Evolutionary conservation across 23 tunicate species (phyloP), one percentile per base, ranked within the genome.

Genomic region (Ciona savignyi): DNA sequence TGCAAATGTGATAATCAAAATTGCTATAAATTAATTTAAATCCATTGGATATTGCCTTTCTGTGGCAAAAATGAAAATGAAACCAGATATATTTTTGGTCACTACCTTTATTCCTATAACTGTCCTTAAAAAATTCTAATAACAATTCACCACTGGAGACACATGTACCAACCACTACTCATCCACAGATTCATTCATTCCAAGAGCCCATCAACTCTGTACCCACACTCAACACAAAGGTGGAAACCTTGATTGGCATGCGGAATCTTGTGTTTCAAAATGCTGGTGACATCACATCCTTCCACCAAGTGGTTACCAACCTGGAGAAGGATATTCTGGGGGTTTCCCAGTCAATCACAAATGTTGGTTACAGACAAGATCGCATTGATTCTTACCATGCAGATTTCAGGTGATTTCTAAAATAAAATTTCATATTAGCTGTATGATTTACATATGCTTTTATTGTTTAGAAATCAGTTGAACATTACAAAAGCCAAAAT

Each of bases 211-310:
- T 82, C 34, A 74, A 74, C 67, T 30, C 62, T 2, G 33, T 82
- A 1, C 64, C 87, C 0, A 49, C 29, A 21, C 80, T 82, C 23
- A 63, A 74, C 70, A 61, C 35, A 49, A 68, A 68, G 67, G 78
- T 82, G 51, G 80, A 68, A 25, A 56, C 87, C 1, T 25, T 82
- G 31, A 68, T 34, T 1, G 69, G 80, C 1, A 49, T 82, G 63
- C 73, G 77, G 62, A 82, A 72, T 28, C 29, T 72, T 26, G 87
- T 82, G 62, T 74, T 82, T 33, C 71, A 82, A 60, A 82, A 82
- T 34, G 65, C 87, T 4, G 33, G 67, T 1, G 87, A 75, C 25
- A 75, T 82, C 25, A 82, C 74, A 22, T 51, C 70, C 27, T 82
- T 82, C 48, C 87, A 82, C 33, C 25, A 67, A 29, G 74, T 34